Base-by-base conservation (phyloP, 2,888 invertebrate genomes). In the Drosophila villosipedis region DNA sequence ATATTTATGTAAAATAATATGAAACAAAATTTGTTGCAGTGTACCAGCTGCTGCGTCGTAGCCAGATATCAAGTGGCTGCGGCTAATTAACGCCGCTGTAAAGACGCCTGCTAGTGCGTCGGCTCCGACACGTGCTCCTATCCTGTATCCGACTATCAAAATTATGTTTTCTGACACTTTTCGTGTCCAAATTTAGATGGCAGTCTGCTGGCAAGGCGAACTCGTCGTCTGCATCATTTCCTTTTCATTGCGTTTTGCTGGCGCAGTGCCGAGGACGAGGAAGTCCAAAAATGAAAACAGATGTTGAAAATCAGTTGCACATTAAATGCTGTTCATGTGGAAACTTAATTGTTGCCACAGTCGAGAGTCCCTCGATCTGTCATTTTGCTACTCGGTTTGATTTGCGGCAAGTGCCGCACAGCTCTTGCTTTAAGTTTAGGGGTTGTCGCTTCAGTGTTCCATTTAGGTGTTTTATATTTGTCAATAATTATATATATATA, bases 251-350 rank as follows among this genome's bases (percentile, higher is more conserved):
- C 57, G 62, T 73, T 70, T 75, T 59, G 69, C 25, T 58, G 43
- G n/a, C 62, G 63, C 73, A 47, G 16, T 25, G 47, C 47, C 47
- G 47, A 47, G 47, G 47, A 70, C 83, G 60, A 84, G 84, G 66
- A 76, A 80, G 74, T 77, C 73, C 70, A 77, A 90, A 92, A 92
- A 92, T 92, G 86, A 86, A 92, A 91, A 85, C 92, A 92, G 92
- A 92, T 91, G 91, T 92, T 89, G 90, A 78, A 90, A 91, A 92
- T 91, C 92, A 92, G 91, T 84, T 89, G 89, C 91, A 90, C 91
- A 91, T 91, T 91, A 92, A 92, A 91, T 79, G 83, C 91, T 82
- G 84, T 84, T 91, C 91, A 91, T 90, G 91, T 91, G 91, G 92
- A 91, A 91, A 92, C 90, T 91, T 91, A 89, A 91, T 91, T 91